phyloP scores from a whole-genome alignment of 2,797 vertebrate genomes.

The Myiothlypis coronata region DNA sequence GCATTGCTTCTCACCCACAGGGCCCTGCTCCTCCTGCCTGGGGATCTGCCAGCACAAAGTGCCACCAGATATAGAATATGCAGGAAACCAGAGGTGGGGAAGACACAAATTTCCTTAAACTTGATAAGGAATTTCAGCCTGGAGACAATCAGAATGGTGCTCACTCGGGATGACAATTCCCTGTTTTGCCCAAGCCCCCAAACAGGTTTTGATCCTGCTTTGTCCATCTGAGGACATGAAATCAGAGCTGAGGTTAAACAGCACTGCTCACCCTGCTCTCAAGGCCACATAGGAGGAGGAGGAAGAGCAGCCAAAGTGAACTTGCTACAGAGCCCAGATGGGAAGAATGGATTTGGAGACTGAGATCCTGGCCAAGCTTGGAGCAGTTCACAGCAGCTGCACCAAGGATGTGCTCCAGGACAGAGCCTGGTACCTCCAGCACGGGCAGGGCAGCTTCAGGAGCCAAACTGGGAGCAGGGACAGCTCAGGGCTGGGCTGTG shows the following conservation, averaged over 20 bases:
- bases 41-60: background rate
- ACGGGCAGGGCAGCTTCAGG: background rate
- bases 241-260: background rate
- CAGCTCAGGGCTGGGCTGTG: background rate
- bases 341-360: background rate
- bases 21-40: background rate
- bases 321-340: background rate
- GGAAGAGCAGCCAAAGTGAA: background rate
- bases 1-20: rapidly evolving
- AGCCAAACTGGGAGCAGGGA: background rate
- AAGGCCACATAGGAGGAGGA: rapidly evolving
- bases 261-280: rapidly evolving
- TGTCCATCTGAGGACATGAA: rapidly evolving
- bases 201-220: background rate
- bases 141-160: rapidly evolving
- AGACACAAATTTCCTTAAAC: rapidly evolving
- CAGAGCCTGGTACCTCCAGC: background rate
- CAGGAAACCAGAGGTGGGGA: background rate
- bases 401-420: rapidly evolving
- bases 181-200: background rate
- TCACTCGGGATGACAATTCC: rapidly evolving
- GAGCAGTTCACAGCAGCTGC: background rate
- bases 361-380: background rate
- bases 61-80: rapidly evolving
- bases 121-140: background rate